Evolutionary conservation across 2,113 vertebrate genomes (phyloP), one percentile per base, ranked within the genome.

Genomic region (Brachyistius frenatus): DNA sequence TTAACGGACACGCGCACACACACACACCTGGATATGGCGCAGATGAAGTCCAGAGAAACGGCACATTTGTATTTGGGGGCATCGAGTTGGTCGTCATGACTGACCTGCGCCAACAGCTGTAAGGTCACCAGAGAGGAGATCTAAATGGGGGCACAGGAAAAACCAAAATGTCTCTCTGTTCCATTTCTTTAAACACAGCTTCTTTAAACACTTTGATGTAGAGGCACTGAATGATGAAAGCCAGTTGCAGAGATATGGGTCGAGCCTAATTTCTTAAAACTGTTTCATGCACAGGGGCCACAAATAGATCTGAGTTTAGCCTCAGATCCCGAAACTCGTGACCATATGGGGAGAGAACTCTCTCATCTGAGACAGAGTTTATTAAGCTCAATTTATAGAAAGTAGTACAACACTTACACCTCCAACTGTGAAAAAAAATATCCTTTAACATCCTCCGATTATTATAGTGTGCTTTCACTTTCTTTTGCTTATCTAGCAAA

Each of bases 51-150:
- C 84, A 99, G 89, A 32, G 97, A 97, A 1, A 99, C 97, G 0
- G 95, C 95, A 83, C 98, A 99, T 90, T 99, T 99, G 89, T 98
- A 99, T 55, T 97, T 97, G 2, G 97, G 98, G 64, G 95, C 93
- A 57, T 98, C 96, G 72, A 99, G 96, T 89, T 97, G 97, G 91
- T 99, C 98, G 0, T 95, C 95, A 32, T 99, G 97, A 66, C 97
- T 96, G 89, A 97, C 95, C 83, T 95, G 81, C 55, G 94, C 93
- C 86, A 99, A 86, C 53, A 99, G 94, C 92, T 99, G 97, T 49
- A 99, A 93, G 5, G 97, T 98, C 89, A 99, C 98, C 89, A 99
- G 95, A 52, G 98, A 98, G 5, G 96, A 96, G 85, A 99, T 99
- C 98, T 99, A n/a, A 52, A 74, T 0, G 53, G 55, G 33, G 10